Conservation (phyloP, 1,140 invertebrate species). For the Hyles vespertilio region DNA sequence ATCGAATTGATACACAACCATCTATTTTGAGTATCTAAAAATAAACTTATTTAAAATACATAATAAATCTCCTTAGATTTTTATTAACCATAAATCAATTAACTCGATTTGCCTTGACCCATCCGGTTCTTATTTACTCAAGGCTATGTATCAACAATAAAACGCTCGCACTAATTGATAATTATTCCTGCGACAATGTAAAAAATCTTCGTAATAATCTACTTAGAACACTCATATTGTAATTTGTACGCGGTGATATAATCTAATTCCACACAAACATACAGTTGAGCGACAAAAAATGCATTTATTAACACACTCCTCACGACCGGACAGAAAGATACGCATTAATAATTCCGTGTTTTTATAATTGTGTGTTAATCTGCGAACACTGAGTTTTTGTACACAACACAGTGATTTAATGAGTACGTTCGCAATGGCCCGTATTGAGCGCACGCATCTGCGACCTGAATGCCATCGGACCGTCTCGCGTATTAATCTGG, state of each 20-base stretch:
- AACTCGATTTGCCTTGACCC: too few relatives aligned
- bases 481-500: constrained; percentile 52
- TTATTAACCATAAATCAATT: too few relatives aligned
- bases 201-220: too few relatives aligned
- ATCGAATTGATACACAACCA: background rate
- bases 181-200: too few relatives aligned
- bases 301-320: background rate
- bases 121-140: too few relatives aligned
- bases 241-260: background rate
- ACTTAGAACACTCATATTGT: background rate
- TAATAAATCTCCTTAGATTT: too few relatives aligned
- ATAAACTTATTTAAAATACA: too few relatives aligned
- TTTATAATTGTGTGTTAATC: constrained; percentile 17
- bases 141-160: too few relatives aligned
- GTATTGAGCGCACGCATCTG: constrained; percentile 40
- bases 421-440: constrained; percentile 40
- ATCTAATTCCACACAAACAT: constrained; percentile 1
- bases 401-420: constrained; percentile 44
- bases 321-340: background rate
- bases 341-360: background rate
- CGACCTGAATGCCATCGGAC: constrained; percentile 55
- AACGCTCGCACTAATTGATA: too few relatives aligned
- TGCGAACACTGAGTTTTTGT: constrained; percentile 17
- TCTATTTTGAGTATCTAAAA: too few relatives aligned
- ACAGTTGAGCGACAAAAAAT: background rate